Base-by-base conservation (phyloP, 2,888 invertebrate species). In the Arrhopalites spinosus region DNA sequence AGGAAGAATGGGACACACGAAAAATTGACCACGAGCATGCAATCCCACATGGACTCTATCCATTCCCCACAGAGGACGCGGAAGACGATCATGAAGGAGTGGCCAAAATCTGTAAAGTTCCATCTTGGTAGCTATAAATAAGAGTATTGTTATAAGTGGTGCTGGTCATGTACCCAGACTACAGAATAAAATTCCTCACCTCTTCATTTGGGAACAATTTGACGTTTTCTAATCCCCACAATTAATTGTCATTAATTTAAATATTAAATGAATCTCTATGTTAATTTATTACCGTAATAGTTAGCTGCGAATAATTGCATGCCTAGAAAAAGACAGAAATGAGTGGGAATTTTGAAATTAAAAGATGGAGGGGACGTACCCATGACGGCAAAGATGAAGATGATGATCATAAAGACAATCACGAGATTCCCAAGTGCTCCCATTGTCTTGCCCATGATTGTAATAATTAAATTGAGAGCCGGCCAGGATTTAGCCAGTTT, bases 31-130 rank as follows among this genome's bases (percentile, higher is more conserved):
- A 96, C 96, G 2, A 81, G 89, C 93, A 98, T 95, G 87, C 98
- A 98, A 86, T 96, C 95, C 98, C 98, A 98, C 98, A 98, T 98
- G 78, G 97, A 97, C 87, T 98, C 96, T 84, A 98, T 98, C 98
- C 98, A 98, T 88, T 98, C 98, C 84, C 98, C 98, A 86, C 98
- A 98, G 78, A 98, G 88, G 81, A 98, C 98, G 80, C 98, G 91
- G 88, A 98, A 98, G 81, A 98, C 97, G 84, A 98, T 98, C 98
- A 98, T 98, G 87, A 98, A 98, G 78, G 97, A 96, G 88, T 98
- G 98, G 92, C 98, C 94, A 88, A 98, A 98, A 87, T 98, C 97
- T 0, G 81, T 83, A 64, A 83, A 83, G 67, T 83, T 83, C 81
- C 81, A 83, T 83, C 97, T 89, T 7, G 5, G 5, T 7, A 36